Evolutionary conservation across 2,797 vertebrate genomes (phyloP).

Genomic region (Melanotaenia pygmaea): DNA sequence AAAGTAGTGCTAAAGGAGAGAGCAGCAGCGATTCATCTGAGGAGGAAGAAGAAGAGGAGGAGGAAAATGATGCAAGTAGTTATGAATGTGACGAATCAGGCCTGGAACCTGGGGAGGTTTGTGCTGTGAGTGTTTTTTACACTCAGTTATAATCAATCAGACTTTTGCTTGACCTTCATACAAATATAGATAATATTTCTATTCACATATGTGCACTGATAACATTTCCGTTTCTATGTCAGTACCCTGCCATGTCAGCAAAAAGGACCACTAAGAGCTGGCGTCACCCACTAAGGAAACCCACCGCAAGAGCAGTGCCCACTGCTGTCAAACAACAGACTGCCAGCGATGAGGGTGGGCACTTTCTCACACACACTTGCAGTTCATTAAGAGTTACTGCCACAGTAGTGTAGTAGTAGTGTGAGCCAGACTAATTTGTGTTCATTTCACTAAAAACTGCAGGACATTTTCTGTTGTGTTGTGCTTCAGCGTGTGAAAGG

Average conservation of each 20-base stretch:
- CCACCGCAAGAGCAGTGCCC: constrained; percentile 90
- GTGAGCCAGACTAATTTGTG: constrained; percentile 25
- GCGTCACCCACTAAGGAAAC: constrained; percentile 93
- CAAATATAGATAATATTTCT: neutral
- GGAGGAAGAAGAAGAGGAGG: constrained; percentile 46
- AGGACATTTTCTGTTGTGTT: constrained; percentile 55
- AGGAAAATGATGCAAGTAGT: constrained; percentile 77
- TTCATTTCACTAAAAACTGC: constrained; percentile 38
- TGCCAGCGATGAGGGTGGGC: constrained; percentile 90
- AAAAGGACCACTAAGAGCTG: constrained; percentile 91
- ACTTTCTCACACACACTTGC: constrained; percentile 4
- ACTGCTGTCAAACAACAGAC: constrained; percentile 92
- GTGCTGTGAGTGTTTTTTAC: constrained; percentile 72
- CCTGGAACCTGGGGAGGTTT: constrained; percentile 85
- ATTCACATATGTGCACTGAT: constrained; percentile 4
- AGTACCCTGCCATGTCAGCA: constrained; percentile 75
- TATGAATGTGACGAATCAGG: constrained; percentile 76
- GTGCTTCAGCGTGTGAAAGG: neutral
- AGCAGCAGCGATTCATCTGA: constrained; percentile 72
- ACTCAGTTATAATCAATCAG: constrained; percentile 6
- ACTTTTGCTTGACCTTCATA: constrained; percentile 21
- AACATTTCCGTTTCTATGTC: constrained; percentile 38
- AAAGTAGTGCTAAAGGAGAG: constrained; percentile 58
- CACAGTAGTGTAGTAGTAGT: constrained; percentile 13
- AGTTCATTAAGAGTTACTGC: constrained; percentile 29